Evolutionary conservation across 2,113 vertebrate species (phyloP).

Genomic region (Australoheros scitulus): DNA sequence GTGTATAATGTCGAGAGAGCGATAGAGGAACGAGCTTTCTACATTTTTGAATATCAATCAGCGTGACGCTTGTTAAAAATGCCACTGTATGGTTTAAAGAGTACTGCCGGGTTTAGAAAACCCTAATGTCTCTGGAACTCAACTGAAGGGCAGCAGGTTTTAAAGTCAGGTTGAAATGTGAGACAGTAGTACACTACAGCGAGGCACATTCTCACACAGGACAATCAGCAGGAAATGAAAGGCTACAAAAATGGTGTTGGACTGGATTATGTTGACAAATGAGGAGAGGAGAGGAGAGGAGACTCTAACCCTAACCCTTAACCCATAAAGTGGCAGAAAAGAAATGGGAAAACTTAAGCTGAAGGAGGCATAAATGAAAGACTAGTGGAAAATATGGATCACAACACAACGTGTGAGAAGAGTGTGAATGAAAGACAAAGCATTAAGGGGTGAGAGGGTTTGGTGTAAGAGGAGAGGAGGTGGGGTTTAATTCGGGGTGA

Average conservation of each 20-base stretch:
- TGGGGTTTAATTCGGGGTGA: slow-evolving; percentile 55
- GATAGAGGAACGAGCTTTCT: slow-evolving; percentile 12
- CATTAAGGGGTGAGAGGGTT: slow-evolving; percentile 14
- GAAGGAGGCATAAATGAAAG: slow-evolving; percentile 18
- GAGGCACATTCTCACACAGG: neutral
- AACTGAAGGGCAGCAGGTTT: neutral
- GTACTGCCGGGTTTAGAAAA: neutral
- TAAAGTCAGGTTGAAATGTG: slow-evolving; percentile 9
- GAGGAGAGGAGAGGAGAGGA: neutral
- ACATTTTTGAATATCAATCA: slow-evolving; percentile 26
- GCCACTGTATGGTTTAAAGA: neutral
- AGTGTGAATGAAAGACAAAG: neutral
- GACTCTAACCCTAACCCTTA: neutral
- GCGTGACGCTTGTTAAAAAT: neutral
- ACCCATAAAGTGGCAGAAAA: neutral
- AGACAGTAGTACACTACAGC: neutral
- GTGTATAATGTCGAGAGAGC: neutral
- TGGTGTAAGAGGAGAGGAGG: slow-evolving; percentile 14
- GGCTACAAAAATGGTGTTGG: slow-evolving; percentile 2
- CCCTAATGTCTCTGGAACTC: neutral
- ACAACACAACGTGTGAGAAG: neutral
- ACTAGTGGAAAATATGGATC: slow-evolving; percentile 5
- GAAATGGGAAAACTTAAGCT: neutral
- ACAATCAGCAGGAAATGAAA: neutral
- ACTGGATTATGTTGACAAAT: slow-evolving; percentile 15